Evolutionary conservation across 1,140 invertebrate species (phyloP).

Genomic region (Globodera ellingtonae): DNA sequence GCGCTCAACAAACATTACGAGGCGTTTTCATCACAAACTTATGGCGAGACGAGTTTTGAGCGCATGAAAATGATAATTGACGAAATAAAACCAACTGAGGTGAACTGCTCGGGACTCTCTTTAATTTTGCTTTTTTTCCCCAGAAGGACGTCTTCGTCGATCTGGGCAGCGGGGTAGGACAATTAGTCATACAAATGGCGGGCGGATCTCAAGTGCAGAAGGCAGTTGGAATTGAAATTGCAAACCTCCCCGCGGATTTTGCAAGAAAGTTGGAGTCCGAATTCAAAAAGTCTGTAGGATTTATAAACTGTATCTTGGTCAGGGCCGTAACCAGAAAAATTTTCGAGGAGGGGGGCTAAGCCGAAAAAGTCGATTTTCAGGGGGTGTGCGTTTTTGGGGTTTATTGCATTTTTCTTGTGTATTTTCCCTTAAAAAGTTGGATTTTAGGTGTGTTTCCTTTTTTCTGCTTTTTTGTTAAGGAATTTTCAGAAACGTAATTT

Average conservation of each 20-base stretch:
- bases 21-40: constrained; percentile 63
- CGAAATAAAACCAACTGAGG: constrained; percentile 41
- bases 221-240: constrained; percentile 60
- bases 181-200: constrained; percentile 59
- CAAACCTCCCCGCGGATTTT: constrained; percentile 52
- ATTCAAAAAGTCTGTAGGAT: constrained; percentile 52
- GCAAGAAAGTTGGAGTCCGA: constrained; percentile 55
- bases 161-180: constrained; percentile 59
- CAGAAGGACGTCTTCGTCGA: constrained; percentile 61
- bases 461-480: too few relatives aligned
- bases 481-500: too few relatives aligned
- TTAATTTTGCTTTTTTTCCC: not conserved
- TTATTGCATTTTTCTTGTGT: too few relatives aligned
- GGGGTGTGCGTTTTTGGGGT: too few relatives aligned
- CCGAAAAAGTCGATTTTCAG: too few relatives aligned
- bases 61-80: constrained; percentile 58
- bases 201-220: constrained; percentile 55
- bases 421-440: too few relatives aligned
- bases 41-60: constrained; percentile 60
- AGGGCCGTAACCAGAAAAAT: constrained; percentile 9
- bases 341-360: too few relatives aligned
- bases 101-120: not conserved
- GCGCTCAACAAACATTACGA: constrained; percentile 62
- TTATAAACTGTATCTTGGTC: not conserved
- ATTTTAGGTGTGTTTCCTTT: too few relatives aligned